Evolutionary conservation across 1,140 invertebrate species (phyloP), one percentile per base, ranked within the genome.

Genomic region (Diuraphis noxia): DNA sequence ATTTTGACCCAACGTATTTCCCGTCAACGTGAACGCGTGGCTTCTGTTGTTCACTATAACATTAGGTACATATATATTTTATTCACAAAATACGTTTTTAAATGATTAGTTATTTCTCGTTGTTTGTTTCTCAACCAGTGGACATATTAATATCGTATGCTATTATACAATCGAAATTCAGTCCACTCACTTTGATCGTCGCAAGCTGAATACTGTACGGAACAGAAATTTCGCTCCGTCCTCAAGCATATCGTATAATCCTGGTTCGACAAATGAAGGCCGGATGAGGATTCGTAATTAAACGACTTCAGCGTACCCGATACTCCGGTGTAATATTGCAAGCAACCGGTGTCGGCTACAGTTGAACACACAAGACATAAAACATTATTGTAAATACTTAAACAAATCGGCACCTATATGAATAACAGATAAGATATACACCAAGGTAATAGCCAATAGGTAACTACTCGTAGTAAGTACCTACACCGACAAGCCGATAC

Each of bases 171-270:
- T 23, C 6, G 40, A 52, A 36, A 49, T 49, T 7, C 38, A 30
- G 79, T 10, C 36, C 36, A 85, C 92, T 92, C 93, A 96, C 96
- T 95, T 93, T 95, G 94, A 93, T 97, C 96, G 9, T 95, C 93
- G 93, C 97, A 97, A 17, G 96, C 95, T 46, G 96, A 96, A 93
- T 98, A 98, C 92, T 97, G 97, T 82, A 98, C 97, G 4, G 97
- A 96, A 93, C 97, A 98, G 93, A 98, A 98, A 93, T 98, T 98
- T 92, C 96, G 95, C 93, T 98, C 97, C 92, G 96, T 96, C 46
- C 97, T 94, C 36, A 98, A 95, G 93, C 97, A 98, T 87, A 97
- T 96, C 91, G 97, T 97, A 93, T 98, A 98, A 93, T 98, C 97
- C 93, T 98, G 97, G 94, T 98, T 98, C 40, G 97, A 97, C 1